phyloP scores from a whole-genome alignment of 1,140 invertebrate genomes.

The Drosophila nikananu region DNA sequence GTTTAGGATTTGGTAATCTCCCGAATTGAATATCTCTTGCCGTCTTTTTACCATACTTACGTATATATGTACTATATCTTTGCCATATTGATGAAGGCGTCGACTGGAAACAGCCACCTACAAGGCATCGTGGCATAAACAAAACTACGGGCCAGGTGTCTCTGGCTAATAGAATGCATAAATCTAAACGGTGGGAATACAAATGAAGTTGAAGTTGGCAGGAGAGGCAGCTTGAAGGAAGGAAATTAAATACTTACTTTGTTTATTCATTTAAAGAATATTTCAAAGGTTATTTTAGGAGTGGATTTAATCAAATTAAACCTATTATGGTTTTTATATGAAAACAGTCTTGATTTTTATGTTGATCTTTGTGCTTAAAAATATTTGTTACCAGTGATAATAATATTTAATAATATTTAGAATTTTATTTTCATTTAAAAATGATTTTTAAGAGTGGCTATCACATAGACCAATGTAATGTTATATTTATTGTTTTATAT shows the following conservation, averaged over 20 bases:
- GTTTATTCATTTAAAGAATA: neutral
- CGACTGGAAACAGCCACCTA: conserved; percentile 34
- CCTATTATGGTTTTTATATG: too few species aligned
- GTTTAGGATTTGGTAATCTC: conserved; percentile 53
- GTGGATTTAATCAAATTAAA: neutral
- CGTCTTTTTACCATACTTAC: neutral
- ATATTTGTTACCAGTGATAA: too few species aligned
- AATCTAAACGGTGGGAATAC: conserved; percentile 31
- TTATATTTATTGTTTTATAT: too few species aligned
- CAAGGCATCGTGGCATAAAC: conserved; percentile 23
- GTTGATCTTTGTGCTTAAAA: too few species aligned
- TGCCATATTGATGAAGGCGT: conserved; percentile 31
- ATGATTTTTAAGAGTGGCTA: too few species aligned
- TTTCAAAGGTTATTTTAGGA: too few species aligned
- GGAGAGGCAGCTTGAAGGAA: neutral
- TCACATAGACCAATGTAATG: too few species aligned
- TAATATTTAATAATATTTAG: too few species aligned
- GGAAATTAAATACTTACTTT: neutral
- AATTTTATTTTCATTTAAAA: too few species aligned
- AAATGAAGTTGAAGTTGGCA: conserved; percentile 14
- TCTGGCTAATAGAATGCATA: conserved; percentile 45
- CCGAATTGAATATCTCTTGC: conserved; percentile 39
- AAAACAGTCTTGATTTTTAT: too few species aligned
- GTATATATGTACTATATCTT: conserved; percentile 1
- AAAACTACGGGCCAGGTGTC: conserved; percentile 39